A percentile compares a stretch with the other conserved stretches of the same genome.
Conservation (phyloP, 2,113 vertebrate species). For the Saccopteryx bilineata region DNA sequence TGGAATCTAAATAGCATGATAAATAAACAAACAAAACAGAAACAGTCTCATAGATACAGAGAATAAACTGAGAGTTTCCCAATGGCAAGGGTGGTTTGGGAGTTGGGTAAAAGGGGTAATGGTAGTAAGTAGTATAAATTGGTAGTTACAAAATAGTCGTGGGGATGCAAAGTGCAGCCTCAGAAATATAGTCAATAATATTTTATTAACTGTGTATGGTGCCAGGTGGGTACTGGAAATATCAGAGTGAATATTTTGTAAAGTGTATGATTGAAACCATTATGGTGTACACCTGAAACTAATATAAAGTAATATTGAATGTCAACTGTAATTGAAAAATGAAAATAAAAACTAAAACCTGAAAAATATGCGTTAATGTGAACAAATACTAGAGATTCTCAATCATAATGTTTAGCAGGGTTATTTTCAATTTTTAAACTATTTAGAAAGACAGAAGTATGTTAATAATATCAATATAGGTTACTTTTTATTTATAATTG, state of each 20-base stretch:
- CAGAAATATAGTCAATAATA: background rate
- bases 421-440: background rate
- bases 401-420: background rate
- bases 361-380: background rate
- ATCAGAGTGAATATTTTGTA: background rate
- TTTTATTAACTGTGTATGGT: background rate
- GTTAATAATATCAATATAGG: background rate
- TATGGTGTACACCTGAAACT: background rate
- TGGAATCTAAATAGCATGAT: too few relatives aligned
- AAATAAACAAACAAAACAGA: too few relatives aligned
- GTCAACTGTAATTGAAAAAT: background rate
- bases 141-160: background rate
- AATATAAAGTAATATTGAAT: background rate
- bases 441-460: background rate
- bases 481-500: background rate
- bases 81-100: too few relatives aligned
- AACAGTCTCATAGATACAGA: too few relatives aligned
- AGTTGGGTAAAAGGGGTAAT: background rate
- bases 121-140: background rate
- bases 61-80: too few relatives aligned
- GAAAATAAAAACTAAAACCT: background rate
- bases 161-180: background rate
- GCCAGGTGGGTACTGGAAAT: background rate
- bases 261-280: background rate
- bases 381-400: background rate